Percentiles rank a stretch among this genome's conserved stretches.
These are phyloP conservation scores for Grallaria varia DNA, from an alignment of 2,113 vertebrate species.

Conservation along the genomic window DNA sequence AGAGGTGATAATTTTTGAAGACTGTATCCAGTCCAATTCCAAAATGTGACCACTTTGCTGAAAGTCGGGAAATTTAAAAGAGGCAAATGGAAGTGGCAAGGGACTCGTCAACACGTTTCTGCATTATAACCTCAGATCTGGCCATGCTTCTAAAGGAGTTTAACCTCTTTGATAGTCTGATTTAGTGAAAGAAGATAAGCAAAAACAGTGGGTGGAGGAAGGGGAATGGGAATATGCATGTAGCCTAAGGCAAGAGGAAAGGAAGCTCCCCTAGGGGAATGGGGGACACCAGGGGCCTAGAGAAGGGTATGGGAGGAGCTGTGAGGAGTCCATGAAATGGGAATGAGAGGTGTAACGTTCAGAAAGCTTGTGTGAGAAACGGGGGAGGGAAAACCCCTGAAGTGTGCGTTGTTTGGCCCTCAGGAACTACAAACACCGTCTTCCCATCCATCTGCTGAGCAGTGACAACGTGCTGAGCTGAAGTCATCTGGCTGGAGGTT, in stretches of 20 bases:
- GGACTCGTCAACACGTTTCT: not conserved
- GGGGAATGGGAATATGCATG: not conserved
- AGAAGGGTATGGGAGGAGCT: not conserved
- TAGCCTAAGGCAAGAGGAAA: not conserved
- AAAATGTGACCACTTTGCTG: not conserved
- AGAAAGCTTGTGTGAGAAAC: not conserved
- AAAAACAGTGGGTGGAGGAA: not conserved
- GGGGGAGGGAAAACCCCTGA: not conserved
- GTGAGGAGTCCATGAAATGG: not conserved
- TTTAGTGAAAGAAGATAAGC: not conserved
- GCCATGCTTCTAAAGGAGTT: not conserved
- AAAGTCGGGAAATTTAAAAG: not conserved
- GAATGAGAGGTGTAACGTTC: not conserved
- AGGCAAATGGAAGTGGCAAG: not conserved
- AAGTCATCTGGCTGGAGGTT: slow-evolving; percentile 11
- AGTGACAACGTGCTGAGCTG: not conserved
- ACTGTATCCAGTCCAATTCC: not conserved
- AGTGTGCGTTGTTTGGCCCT: not conserved
- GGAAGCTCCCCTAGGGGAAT: not conserved
- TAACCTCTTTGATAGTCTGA: not conserved
- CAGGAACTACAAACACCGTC: not conserved
- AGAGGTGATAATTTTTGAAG: not conserved
- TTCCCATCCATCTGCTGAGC: slow-evolving; percentile 1
- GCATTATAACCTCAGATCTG: not conserved
- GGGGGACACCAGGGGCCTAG: not conserved